Evolutionary conservation across 1,140 invertebrate genomes (phyloP).

Genomic region (Atta texana): DNA sequence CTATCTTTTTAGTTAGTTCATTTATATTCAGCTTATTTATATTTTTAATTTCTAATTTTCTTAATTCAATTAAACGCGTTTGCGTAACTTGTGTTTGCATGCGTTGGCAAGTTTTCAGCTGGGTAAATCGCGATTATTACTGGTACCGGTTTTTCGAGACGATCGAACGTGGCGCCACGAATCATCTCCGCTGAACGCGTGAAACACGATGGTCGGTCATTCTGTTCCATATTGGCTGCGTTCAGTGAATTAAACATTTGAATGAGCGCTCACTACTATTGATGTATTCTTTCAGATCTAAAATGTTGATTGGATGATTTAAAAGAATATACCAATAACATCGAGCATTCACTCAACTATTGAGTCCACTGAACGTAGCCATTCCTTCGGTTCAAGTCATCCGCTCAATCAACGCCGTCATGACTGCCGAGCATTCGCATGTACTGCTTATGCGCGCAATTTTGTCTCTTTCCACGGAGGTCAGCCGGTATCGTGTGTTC

Average conservation of each 20-base stretch:
- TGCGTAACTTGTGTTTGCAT: neutral
- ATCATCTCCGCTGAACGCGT: neutral
- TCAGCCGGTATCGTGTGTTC: slow-evolving; percentile 28
- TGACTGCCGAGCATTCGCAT: slow-evolving; percentile 11
- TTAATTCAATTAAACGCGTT: neutral
- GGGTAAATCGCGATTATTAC: neutral
- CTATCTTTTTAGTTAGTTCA: neutral
- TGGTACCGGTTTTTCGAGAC: neutral
- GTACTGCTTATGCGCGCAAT: slow-evolving; percentile 33
- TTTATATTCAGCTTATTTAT: neutral
- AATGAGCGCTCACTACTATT: too few relatives aligned
- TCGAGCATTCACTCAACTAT: too few relatives aligned
- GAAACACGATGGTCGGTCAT: neutral
- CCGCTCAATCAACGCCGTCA: slow-evolving; percentile 33
- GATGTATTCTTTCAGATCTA: too few relatives aligned
- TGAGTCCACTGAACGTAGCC: too few relatives aligned
- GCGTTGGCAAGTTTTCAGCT: neutral
- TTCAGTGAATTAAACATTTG: too few relatives aligned
- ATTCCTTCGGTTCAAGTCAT: slow-evolving; percentile 34
- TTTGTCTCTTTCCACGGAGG: neutral
- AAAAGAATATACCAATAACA: too few relatives aligned
- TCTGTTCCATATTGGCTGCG: slow-evolving; percentile 30
- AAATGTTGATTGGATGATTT: too few relatives aligned
- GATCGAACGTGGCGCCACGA: slow-evolving; percentile 62
- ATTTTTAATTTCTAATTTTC: neutral